These are phyloP conservation scores for Neoaliturus tenellus DNA, from an alignment of 2,888 invertebrate species.

Conservation along the genomic window DNA sequence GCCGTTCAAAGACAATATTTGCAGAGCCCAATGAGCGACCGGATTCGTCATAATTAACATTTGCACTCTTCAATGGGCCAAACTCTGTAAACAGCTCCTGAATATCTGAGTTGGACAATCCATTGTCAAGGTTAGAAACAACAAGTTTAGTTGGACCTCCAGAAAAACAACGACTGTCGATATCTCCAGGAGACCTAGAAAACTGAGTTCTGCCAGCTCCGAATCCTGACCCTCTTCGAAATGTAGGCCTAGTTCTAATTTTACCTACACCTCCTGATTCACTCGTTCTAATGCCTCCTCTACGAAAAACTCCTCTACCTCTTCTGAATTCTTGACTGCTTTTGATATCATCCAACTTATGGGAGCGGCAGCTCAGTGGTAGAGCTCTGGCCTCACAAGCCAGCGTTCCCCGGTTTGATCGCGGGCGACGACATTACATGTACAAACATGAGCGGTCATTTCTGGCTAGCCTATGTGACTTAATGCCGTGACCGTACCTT, in stretches of 20 bases:
- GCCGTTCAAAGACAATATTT: no score
- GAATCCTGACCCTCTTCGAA: constrained; percentile 77
- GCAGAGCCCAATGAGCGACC: no score
- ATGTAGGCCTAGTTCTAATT: constrained; percentile 69
- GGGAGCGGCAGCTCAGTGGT: no score
- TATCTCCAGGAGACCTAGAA: constrained; percentile 72
- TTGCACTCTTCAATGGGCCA: constrained; percentile 93
- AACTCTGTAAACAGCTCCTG: constrained; percentile 98
- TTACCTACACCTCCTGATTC: constrained; percentile 72
- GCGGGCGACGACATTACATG: no score
- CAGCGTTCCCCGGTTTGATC: no score
- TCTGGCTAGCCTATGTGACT: no score
- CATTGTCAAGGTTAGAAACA: constrained; percentile 97
- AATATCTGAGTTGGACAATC: constrained; percentile 97
- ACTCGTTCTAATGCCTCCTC: constrained; percentile 70
- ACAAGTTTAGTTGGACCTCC: constrained; percentile 88
- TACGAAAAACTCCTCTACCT: constrained; percentile 73
- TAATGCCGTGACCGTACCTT: no score
- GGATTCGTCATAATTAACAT: no score
- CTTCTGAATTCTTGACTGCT: constrained; percentile 82
- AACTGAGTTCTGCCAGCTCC: constrained; percentile 79
- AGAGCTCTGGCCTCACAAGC: no score
- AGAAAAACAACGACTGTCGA: constrained; percentile 90
- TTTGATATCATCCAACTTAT: constrained; percentile 98
- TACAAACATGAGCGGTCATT: no score